phyloP scores from a whole-genome alignment of 2,113 vertebrate species.

The Chionomys nivalis region DNA sequence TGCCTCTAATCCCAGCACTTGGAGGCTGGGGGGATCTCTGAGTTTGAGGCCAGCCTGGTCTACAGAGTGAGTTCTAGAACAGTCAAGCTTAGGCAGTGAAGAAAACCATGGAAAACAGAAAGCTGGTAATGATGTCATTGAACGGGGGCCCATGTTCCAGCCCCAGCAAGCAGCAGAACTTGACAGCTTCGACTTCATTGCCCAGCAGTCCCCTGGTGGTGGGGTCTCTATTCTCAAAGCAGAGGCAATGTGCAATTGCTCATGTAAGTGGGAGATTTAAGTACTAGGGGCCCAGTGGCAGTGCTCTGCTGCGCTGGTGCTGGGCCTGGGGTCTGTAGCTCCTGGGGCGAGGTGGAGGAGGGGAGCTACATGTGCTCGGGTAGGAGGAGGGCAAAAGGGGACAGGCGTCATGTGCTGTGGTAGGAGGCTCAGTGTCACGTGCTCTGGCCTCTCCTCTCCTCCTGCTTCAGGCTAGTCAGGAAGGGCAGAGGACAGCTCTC shows the following conservation, averaged over 20 bases:
- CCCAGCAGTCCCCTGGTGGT: slow-evolving; percentile 51
- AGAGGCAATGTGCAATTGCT: slow-evolving; percentile 70
- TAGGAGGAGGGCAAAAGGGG: neutral
- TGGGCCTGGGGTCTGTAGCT: neutral
- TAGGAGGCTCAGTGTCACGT: neutral
- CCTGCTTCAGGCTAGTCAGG: neutral
- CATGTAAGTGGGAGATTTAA: slow-evolving; percentile 68
- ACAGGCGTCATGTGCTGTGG: neutral
- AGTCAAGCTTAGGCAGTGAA: too few species aligned
- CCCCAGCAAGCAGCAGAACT: too few species aligned
- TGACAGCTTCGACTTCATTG: neutral
- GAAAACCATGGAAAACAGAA: too few species aligned
- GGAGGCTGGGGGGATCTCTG: too few species aligned
- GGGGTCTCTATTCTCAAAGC: slow-evolving; percentile 68
- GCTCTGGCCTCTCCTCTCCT: neutral
- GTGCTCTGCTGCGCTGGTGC: rapidly evolving
- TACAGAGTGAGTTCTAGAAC: too few species aligned
- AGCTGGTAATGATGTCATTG: too few species aligned
- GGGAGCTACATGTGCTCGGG: neutral
- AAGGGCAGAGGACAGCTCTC: neutral
- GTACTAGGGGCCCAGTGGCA: neutral
- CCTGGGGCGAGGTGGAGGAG: neutral
- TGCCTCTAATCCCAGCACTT: too few species aligned
- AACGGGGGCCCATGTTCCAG: too few species aligned
- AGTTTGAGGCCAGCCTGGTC: too few species aligned